Percentiles rank a stretch among this genome's conserved stretches.
phyloP scores from a whole-genome alignment of 2,888 invertebrate species.

The Lasioglossum vierecki region DNA sequence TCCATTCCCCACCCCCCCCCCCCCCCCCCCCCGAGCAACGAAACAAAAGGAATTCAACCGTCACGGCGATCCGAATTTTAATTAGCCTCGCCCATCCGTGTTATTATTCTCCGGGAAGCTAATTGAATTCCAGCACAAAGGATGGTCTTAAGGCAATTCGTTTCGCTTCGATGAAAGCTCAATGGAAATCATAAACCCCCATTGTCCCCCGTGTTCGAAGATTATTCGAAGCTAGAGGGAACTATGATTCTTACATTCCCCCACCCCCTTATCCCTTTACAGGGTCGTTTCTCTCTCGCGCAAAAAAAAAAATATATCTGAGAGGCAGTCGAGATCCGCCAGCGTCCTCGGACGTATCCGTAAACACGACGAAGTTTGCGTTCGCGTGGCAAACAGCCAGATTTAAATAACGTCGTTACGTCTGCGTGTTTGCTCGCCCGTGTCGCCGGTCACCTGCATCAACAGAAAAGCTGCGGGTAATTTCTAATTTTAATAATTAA shows the following conservation, averaged over 20 bases:
- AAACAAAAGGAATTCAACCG: background rate
- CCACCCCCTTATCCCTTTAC: background rate
- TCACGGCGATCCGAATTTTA: constrained; percentile 18
- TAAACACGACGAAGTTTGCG: background rate
- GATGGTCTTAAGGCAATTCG: background rate
- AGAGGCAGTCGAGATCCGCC: background rate
- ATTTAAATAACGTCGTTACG: constrained; percentile 22
- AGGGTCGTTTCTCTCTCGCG: background rate
- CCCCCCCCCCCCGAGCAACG: background rate
- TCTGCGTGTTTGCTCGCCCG: constrained; percentile 12
- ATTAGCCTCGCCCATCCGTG: constrained; percentile 22
- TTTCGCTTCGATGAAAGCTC: background rate
- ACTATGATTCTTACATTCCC: background rate
- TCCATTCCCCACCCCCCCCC: background rate
- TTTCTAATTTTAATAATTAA: constrained; percentile 8
- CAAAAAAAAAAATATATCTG: background rate
- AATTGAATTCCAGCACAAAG: constrained; percentile 27
- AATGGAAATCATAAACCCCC: background rate
- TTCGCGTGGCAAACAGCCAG: background rate
- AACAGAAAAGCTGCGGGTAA: constrained; percentile 2
- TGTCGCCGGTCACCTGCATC: constrained; percentile 4
- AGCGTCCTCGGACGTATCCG: background rate
- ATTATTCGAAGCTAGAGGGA: background rate
- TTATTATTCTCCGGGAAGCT: constrained; percentile 26
- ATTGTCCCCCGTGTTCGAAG: background rate